phyloP scores from a whole-genome alignment of 2,888 invertebrate genomes.

The Helicoverpa assulta region DNA sequence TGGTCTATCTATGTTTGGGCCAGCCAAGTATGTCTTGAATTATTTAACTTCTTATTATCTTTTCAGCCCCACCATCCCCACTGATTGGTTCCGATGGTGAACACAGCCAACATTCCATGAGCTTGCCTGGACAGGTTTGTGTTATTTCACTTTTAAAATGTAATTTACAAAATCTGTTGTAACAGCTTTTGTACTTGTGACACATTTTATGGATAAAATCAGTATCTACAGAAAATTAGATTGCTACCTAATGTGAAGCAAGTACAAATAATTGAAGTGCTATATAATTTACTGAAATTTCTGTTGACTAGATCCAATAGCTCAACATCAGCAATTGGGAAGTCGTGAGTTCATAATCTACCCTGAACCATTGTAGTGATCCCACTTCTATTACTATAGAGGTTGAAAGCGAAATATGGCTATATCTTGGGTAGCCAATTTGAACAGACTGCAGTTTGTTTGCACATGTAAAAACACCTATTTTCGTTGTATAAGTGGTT shows the following conservation, averaged over 20 bases:
- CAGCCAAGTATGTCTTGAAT: not conserved
- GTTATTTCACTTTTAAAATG: not conserved
- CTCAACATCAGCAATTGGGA: constrained; percentile 50
- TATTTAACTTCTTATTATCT: not conserved
- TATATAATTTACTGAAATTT: constrained; percentile 41
- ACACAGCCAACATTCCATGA: constrained; percentile 89
- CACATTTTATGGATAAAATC: constrained; percentile 9
- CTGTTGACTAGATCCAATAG: constrained; percentile 53
- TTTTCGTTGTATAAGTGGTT: constrained; percentile 44
- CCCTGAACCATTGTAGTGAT: constrained; percentile 45
- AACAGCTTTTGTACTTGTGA: constrained; percentile 19
- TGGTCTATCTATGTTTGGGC: no score
- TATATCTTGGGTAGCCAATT: constrained; percentile 12
- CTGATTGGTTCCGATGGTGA: constrained; percentile 92
- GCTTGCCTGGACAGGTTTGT: constrained; percentile 85
- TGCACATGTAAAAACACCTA: constrained; percentile 10
- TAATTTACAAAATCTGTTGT: constrained; percentile 1
- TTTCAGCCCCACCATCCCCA: constrained; percentile 95
- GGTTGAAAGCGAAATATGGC: constrained; percentile 12
- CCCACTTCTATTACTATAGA: constrained; percentile 31
- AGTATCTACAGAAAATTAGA: not conserved
- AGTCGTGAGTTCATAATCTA: constrained; percentile 51
- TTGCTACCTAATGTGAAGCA: constrained; percentile 15
- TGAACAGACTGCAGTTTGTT: constrained; percentile 21
- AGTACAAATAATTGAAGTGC: constrained; percentile 26